Percentiles rank a stretch among this genome's conserved stretches.
phyloP scores from a whole-genome alignment of 2,797 vertebrate species.

The Gadopsis marmoratus region DNA sequence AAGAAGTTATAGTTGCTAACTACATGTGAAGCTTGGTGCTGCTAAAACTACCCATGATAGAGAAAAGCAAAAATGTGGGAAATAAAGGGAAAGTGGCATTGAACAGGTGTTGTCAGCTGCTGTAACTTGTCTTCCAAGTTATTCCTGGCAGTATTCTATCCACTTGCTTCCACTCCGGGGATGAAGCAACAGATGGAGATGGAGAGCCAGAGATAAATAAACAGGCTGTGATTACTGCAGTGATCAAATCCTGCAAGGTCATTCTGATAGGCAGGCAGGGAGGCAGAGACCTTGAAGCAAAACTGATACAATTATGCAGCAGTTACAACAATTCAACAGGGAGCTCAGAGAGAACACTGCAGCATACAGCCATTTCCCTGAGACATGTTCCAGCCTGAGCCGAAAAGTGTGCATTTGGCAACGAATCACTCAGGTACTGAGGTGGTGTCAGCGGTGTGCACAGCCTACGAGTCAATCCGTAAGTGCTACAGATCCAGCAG shows the following conservation, averaged over 20 bases:
- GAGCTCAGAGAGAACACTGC: not conserved
- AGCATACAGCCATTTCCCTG: not conserved
- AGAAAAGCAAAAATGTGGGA: not conserved
- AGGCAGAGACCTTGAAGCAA: not conserved
- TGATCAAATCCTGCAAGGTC: constrained; percentile 61
- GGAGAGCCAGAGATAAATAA: constrained; percentile 21
- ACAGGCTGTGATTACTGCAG: constrained; percentile 48
- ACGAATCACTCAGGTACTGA: not conserved
- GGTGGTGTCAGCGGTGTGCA: not conserved
- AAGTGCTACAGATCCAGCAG: not conserved
- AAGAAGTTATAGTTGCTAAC: not conserved
- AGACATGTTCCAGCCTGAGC: constrained; percentile 33
- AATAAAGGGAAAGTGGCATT: not conserved
- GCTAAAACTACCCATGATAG: not conserved
- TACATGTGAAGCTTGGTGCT: not conserved
- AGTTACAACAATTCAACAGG: not conserved
- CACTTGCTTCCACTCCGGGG: constrained; percentile 2
- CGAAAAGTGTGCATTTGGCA: not conserved
- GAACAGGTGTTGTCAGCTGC: constrained; percentile 30
- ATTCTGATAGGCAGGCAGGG: constrained; percentile 5
- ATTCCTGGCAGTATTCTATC: constrained; percentile 50
- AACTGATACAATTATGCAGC: constrained; percentile 6
- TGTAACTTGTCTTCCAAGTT: constrained; percentile 28
- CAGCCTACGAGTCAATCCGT: too few species aligned
- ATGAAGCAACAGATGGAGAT: constrained; percentile 17